phyloP scores from a whole-genome alignment of 2,888 invertebrate genomes.

The Autographa gamma region DNA sequence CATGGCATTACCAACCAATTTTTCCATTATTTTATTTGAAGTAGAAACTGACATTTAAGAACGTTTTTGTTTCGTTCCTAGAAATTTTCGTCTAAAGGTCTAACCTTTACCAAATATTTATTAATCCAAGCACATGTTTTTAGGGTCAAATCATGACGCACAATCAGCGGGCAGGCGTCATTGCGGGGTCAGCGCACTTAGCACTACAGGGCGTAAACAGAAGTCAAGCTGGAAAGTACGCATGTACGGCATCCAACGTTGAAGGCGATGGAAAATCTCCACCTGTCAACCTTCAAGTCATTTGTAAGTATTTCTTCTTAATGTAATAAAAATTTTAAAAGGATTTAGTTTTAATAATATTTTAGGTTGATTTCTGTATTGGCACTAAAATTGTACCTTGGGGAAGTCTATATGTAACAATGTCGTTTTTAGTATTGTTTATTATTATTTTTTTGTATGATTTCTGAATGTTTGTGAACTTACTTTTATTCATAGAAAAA shows the following conservation, averaged over 20 bases:
- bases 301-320: conserved; percentile 93
- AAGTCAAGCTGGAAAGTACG: conserved; percentile 95
- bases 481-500: background rate
- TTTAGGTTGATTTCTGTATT: background rate
- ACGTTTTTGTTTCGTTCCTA: too few relatives aligned
- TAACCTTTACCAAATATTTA: too few relatives aligned
- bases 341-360: background rate
- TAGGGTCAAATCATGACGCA: conserved; percentile 96
- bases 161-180: conserved; percentile 95
- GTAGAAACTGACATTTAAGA: too few relatives aligned
- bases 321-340: background rate
- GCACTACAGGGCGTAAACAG: conserved; percentile 94
- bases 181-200: conserved; percentile 94
- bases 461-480: background rate
- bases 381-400: background rate
- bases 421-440: background rate
- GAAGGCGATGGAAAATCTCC: conserved; percentile 97
- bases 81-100: too few relatives aligned
- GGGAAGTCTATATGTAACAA: background rate
- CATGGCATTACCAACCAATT: too few relatives aligned
- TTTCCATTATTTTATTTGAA: too few relatives aligned
- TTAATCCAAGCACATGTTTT: conserved; percentile 24
- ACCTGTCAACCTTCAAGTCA: conserved; percentile 94
- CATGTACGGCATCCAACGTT: conserved; percentile 96
- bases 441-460: background rate